These are phyloP conservation scores for Eira barbara DNA, from an alignment of 2,113 vertebrate genomes.

Conservation along the genomic window DNA sequence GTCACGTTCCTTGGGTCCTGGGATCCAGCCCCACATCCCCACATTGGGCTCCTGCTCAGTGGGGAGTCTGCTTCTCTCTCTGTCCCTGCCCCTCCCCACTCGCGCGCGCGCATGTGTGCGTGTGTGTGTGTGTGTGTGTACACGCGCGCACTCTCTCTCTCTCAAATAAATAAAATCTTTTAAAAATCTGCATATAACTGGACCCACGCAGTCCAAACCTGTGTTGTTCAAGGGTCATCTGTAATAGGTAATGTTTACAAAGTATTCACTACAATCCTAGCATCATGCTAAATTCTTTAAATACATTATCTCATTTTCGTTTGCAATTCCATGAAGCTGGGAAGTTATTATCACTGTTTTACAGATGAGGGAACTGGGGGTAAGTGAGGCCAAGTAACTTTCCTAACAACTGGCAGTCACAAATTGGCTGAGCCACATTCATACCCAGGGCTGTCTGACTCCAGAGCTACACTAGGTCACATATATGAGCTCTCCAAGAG, in stretches of 20 bases:
- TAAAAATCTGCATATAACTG: background rate
- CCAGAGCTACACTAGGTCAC: background rate
- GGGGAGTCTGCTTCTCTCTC: background rate
- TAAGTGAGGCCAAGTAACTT: background rate
- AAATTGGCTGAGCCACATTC: background rate
- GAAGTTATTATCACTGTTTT: constrained; percentile 7
- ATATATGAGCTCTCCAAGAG: background rate
- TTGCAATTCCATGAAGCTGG: background rate
- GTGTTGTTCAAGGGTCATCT: background rate
- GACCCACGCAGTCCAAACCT: background rate
- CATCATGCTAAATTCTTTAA: constrained; percentile 17
- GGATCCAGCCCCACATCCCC: background rate
- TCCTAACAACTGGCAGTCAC: background rate
- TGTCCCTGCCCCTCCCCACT: background rate
- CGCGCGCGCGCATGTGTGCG: rapidly evolving
- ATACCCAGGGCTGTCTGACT: background rate
- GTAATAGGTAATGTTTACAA: background rate
- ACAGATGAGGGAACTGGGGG: background rate
- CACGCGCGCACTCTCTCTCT: background rate
- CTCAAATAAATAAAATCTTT: background rate
- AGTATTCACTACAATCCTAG: background rate
- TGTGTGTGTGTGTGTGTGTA: background rate
- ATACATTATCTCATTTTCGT: background rate
- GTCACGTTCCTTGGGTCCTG: background rate
- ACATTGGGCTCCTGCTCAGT: background rate